These are phyloP conservation scores for Clamator glandarius DNA, from an alignment of 2,797 vertebrate species.

Conservation along the genomic window DNA sequence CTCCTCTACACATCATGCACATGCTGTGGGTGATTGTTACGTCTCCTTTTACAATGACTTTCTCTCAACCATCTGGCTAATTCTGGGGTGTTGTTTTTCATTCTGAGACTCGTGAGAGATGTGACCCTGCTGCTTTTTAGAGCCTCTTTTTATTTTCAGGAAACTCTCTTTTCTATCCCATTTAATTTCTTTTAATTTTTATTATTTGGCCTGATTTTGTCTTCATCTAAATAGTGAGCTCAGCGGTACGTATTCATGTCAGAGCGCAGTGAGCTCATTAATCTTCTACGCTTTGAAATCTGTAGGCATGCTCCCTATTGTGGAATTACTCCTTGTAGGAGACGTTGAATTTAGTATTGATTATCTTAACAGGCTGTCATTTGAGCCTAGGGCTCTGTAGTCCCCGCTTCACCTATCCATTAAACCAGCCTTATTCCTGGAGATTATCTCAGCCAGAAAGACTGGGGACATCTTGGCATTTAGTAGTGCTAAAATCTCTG, in stretches of 20 bases:
- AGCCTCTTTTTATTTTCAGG: neutral
- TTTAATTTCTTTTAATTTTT: neutral
- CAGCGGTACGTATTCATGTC: neutral
- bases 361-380: neutral
- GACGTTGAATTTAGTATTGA: neutral
- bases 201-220: neutral
- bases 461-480: neutral
- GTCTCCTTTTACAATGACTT: neutral
- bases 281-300: neutral
- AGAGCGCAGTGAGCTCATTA: neutral
- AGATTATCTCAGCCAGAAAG: neutral
- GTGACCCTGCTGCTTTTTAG: neutral
- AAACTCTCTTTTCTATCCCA: neutral
- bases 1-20: neutral
- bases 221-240: neutral
- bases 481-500: neutral
- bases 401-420: neutral
- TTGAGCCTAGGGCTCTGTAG: neutral
- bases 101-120: neutral
- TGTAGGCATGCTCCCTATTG: neutral
- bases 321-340: neutral
- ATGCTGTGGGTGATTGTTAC: neutral
- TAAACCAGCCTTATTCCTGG: neutral
- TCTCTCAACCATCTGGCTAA: neutral
- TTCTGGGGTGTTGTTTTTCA: neutral